Percentiles rank a stretch among this genome's conserved stretches.
Conservation (phyloP, 2,888 invertebrate species). For the Adelphocoris suturalis region DNA sequence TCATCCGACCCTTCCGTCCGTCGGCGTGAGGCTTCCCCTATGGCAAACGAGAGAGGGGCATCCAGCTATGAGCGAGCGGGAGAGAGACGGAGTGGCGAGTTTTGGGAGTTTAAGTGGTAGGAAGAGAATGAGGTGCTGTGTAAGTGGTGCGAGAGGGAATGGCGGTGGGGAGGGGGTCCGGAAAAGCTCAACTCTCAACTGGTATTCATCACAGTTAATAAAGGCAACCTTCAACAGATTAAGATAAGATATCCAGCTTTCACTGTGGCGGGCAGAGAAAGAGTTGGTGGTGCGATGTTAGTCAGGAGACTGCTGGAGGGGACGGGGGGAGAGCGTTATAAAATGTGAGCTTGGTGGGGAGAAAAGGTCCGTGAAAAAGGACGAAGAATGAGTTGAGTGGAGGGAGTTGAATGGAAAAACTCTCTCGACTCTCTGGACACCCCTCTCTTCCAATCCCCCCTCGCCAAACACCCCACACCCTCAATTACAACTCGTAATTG, state of each 20-base stretch:
- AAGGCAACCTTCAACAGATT: conserved; percentile 57
- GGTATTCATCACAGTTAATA: conserved; percentile 67
- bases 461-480: background rate
- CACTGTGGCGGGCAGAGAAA: conserved; percentile 8
- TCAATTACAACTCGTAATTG: conserved; percentile 48
- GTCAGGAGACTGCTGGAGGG: background rate
- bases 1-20: background rate
- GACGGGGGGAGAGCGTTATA: background rate
- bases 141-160: background rate
- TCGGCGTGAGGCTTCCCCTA: too few relatives aligned
- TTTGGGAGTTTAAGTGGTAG: background rate
- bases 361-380: conserved; percentile 25
- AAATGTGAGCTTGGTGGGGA: conserved; percentile 13
- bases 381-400: conserved; percentile 7
- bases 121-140: too few relatives aligned
- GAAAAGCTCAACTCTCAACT: conserved; percentile 61
- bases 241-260: conserved; percentile 50
- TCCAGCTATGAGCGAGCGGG: background rate
- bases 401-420: conserved; percentile 22
- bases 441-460: background rate
- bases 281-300: background rate
- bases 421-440: background rate
- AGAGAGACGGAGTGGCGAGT: background rate
- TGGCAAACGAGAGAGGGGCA: background rate
- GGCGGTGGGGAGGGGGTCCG: background rate